Conservation (phyloP, 2,888 invertebrate genomes). For the Nephrotoma appendiculata region DNA sequence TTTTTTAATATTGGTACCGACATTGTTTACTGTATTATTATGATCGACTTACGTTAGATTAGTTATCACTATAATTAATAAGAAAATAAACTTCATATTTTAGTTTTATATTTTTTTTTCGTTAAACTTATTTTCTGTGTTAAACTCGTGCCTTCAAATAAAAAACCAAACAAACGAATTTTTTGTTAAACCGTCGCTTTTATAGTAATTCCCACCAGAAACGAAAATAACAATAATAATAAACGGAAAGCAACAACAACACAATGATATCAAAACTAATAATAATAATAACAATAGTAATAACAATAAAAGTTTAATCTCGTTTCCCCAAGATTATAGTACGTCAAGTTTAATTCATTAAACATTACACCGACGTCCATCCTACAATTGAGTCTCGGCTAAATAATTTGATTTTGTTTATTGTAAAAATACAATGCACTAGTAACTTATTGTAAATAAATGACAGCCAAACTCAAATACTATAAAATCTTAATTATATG, state of each 20-base stretch:
- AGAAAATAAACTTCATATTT: not conserved
- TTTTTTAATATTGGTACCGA: not conserved
- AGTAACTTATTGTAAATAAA: too few relatives aligned
- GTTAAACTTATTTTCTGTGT: not conserved
- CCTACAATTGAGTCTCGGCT: too few relatives aligned
- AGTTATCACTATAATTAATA: not conserved
- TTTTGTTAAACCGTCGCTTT: not conserved
- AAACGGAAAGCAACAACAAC: not conserved
- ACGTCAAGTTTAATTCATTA: too few relatives aligned
- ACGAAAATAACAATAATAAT: too few relatives aligned
- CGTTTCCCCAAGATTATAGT: too few relatives aligned
- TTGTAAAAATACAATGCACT: too few relatives aligned
- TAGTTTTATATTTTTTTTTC: too few relatives aligned
- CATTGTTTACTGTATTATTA: not conserved
- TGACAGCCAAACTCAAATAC: too few relatives aligned
- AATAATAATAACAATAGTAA: not conserved
- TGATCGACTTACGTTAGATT: not conserved
- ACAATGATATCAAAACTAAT: not conserved
- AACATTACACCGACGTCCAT: too few relatives aligned
- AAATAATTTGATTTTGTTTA: too few relatives aligned
- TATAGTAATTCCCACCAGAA: not conserved
- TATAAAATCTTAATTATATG: too few relatives aligned
- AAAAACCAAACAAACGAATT: not conserved
- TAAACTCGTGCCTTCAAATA: not conserved
- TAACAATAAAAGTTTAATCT: not conserved